Conservation (phyloP, 1,140 invertebrate species). For the Elymnias hypermnestra region DNA sequence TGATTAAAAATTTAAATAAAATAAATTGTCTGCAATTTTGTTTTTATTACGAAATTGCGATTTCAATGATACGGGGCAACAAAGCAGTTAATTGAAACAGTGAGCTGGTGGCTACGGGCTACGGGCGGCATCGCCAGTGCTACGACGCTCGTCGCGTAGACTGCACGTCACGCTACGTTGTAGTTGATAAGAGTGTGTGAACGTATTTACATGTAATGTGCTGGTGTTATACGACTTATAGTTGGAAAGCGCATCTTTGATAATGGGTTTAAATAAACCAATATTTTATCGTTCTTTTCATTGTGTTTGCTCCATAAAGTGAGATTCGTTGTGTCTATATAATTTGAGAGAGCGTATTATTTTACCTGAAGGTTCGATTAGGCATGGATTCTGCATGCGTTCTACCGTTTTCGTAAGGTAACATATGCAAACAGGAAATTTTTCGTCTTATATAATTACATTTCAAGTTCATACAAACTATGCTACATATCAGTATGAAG, state of each 20-base stretch:
- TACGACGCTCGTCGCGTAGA: constrained; percentile 56
- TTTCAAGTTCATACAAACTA: too few species aligned
- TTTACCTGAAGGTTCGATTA: not conserved
- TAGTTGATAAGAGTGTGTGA: constrained; percentile 32
- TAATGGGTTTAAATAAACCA: constrained; percentile 13
- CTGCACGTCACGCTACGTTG: constrained; percentile 42
- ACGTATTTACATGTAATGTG: constrained; percentile 47
- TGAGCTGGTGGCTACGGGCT: constrained; percentile 38
- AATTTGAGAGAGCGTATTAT: not conserved
- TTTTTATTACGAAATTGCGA: constrained; percentile 44
- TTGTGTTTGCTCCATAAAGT: not conserved
- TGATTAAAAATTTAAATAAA: constrained; percentile 3
- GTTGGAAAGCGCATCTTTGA: constrained; percentile 40
- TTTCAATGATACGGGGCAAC: constrained; percentile 52
- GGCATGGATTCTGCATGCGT: not conserved
- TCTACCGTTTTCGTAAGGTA: too few species aligned
- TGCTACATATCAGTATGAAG: too few species aligned
- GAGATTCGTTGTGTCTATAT: not conserved
- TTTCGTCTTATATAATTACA: too few species aligned
- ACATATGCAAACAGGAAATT: too few species aligned
- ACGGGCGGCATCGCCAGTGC: constrained; percentile 51
- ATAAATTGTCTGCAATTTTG: constrained; percentile 13
- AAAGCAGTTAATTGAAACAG: constrained; percentile 68
- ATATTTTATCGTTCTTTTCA: constrained; percentile 14
- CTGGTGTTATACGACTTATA: constrained; percentile 28